Percentiles rank a stretch among this genome's conserved stretches.
Evolutionary conservation across 2,888 invertebrate genomes (phyloP).

Genomic region (Eupithecia dodoneata): DNA sequence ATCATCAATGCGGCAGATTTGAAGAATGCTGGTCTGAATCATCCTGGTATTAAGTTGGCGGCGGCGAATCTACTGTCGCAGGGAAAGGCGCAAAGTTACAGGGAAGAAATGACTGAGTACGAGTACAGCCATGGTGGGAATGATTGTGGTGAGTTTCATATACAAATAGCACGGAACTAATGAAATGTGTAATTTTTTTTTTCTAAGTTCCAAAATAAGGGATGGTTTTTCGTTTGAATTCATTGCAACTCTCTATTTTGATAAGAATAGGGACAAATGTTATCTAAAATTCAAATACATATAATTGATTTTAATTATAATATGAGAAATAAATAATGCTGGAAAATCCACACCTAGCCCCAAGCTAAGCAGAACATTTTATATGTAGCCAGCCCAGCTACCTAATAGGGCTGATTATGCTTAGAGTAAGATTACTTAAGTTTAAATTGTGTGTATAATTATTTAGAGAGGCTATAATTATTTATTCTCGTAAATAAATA

Average conservation of each 20-base stretch:
- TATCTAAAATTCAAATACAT: neutral
- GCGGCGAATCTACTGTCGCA: constrained; percentile 80
- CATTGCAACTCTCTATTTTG: neutral
- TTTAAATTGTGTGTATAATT: too few species aligned
- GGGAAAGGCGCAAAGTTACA: constrained; percentile 70
- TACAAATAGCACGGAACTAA: neutral
- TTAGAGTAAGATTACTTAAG: too few species aligned
- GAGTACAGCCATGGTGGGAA: constrained; percentile 71
- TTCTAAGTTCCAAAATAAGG: neutral
- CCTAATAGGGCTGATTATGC: too few species aligned
- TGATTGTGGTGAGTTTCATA: constrained; percentile 68
- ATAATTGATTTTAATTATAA: too few species aligned
- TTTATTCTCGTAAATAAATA: too few species aligned
- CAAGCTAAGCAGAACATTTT: too few species aligned
- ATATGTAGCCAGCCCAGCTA: too few species aligned
- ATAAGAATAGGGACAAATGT: neutral
- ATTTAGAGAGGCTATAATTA: too few species aligned
- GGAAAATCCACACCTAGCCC: too few species aligned
- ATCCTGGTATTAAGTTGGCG: constrained; percentile 79
- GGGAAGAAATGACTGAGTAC: constrained; percentile 68
- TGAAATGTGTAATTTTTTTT: neutral
- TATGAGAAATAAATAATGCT: too few species aligned
- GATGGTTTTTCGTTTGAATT: neutral
- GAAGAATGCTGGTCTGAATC: constrained; percentile 64
- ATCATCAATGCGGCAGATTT: constrained; percentile 87